Evolutionary conservation across 1,140 invertebrate genomes (phyloP).

Genomic region (Hypsibius dujardini): DNA sequence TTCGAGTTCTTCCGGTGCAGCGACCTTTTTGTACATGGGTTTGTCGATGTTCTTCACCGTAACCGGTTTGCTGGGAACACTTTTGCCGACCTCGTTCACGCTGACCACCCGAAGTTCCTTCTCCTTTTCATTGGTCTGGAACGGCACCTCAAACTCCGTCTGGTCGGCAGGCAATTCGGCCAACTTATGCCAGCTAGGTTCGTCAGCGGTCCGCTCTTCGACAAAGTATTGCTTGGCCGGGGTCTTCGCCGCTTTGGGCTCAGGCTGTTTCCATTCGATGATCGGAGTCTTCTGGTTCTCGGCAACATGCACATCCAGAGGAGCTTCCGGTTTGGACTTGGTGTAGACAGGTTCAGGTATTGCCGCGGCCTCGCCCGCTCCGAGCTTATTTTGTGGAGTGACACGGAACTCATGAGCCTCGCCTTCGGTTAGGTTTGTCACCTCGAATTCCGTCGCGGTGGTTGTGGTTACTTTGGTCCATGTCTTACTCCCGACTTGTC

Average conservation of each 20-base stretch:
- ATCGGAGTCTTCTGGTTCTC: neutral
- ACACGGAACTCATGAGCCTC: neutral
- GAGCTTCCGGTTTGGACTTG: neutral
- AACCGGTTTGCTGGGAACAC: conserved; percentile 11
- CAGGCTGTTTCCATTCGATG: neutral
- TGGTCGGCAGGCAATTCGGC: conserved; percentile 2
- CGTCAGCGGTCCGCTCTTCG: neutral
- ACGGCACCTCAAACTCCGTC: neutral
- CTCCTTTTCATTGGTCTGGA: neutral
- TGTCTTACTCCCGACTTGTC: neutral
- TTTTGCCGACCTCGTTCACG: neutral
- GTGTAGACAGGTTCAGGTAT: neutral
- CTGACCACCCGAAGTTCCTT: neutral
- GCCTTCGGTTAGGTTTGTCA: conserved; percentile 4
- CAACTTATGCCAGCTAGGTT: conserved; percentile 5
- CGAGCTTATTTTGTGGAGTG: conserved; percentile 6
- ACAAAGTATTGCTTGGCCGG: neutral
- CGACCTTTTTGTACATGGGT: neutral
- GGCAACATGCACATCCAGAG: neutral
- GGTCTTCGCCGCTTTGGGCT: neutral
- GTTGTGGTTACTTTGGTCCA: conserved; percentile 10
- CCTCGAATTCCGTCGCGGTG: neutral
- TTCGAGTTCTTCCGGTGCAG: neutral
- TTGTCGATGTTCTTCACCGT: conserved; percentile 11
- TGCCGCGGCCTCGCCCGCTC: neutral